Percentiles rank a stretch among this genome's conserved stretches.
These are phyloP conservation scores for Cryptotis parvus DNA, from an alignment of 2,113 vertebrate species.

Conservation along the genomic window DNA sequence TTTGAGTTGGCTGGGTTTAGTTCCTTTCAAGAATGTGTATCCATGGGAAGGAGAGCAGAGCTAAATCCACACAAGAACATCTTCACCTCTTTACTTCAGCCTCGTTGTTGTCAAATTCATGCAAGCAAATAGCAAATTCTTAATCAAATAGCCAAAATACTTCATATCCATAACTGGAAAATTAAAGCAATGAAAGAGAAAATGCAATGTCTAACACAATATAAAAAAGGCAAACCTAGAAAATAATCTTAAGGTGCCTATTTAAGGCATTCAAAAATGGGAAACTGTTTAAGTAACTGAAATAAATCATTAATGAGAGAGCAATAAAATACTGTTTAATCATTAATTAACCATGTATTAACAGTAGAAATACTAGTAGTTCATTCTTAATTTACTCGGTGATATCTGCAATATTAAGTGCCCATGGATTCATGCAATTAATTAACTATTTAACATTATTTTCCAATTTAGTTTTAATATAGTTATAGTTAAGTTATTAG, in stretches of 20 bases:
- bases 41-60: background rate
- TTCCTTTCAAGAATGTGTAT: background rate
- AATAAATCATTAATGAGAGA: constrained; percentile 90
- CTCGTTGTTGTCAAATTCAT: background rate
- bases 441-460: constrained; percentile 88
- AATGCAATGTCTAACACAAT: constrained; percentile 7
- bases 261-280: constrained; percentile 64
- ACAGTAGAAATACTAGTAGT: constrained; percentile 87
- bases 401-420: constrained; percentile 87
- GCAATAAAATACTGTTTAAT: constrained; percentile 89
- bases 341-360: constrained; percentile 91
- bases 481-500: constrained; percentile 87
- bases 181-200: constrained; percentile 53
- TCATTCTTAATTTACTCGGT: constrained; percentile 86
- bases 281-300: constrained; percentile 80
- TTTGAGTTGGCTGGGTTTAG: background rate
- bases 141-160: constrained; percentile 15
- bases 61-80: background rate
- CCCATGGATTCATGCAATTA: constrained; percentile 86
- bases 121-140: background rate
- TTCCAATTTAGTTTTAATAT: constrained; percentile 89
- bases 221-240: constrained; percentile 49
- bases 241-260: constrained; percentile 60
- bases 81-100: background rate
- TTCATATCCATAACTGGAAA: constrained; percentile 26